Evolutionary conservation across 2,888 invertebrate genomes (phyloP).

Genomic region (Drosophila dives): DNA sequence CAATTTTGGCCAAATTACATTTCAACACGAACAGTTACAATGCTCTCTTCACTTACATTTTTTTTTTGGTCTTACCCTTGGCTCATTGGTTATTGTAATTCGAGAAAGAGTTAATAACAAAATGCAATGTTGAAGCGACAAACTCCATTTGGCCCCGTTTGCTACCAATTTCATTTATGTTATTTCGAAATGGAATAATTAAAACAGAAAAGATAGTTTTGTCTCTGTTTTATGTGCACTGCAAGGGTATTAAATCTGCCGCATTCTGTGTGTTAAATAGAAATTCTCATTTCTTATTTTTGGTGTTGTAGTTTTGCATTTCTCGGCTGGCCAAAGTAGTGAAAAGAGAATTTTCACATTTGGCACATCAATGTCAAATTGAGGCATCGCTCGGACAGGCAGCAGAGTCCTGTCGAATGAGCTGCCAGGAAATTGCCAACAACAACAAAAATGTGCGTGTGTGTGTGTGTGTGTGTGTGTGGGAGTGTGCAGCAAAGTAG

Average conservation of each 20-base stretch:
- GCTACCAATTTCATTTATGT: background rate
- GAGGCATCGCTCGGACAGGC: slow-evolving; percentile 71
- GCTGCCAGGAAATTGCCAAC: slow-evolving; percentile 71
- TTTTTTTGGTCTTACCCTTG: slow-evolving; percentile 35
- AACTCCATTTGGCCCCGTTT: background rate
- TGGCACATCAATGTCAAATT: slow-evolving; percentile 81
- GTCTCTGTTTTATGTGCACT: background rate
- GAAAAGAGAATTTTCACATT: slow-evolving; percentile 75
- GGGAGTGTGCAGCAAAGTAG: slow-evolving; percentile 56
- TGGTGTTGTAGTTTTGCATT: slow-evolving; percentile 32
- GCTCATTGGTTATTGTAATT: background rate
- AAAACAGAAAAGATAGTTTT: background rate
- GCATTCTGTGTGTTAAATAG: background rate
- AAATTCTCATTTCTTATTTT: slow-evolving; percentile 40
- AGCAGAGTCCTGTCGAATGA: slow-evolving; percentile 35
- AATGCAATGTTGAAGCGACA: background rate
- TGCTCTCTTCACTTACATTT: background rate
- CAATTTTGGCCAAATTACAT: slow-evolving; percentile 79
- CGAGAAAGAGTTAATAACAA: background rate
- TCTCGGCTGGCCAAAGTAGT: slow-evolving; percentile 45
- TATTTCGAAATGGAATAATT: no score
- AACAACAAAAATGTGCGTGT: slow-evolving; percentile 35
- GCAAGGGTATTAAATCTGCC: slow-evolving; percentile 19
- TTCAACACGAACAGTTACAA: slow-evolving; percentile 70
- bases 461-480: slow-evolving; percentile 19